Conservation (phyloP, 2,797 vertebrate species). For the Typhlichthys subterraneus region DNA sequence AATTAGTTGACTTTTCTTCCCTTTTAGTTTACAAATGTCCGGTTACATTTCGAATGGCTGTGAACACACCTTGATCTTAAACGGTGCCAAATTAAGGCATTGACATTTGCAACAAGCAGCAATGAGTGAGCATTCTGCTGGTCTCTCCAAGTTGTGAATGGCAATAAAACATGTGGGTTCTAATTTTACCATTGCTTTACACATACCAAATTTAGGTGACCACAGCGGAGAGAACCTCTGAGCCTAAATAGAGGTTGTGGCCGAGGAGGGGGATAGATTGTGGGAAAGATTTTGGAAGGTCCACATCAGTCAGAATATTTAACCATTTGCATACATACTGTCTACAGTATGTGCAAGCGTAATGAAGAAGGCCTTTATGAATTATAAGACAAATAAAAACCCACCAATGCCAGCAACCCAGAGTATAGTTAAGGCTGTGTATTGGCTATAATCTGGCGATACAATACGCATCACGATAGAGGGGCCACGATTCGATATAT, state of each 20-base stretch:
- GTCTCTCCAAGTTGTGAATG: constrained; percentile 52
- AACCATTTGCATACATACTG: constrained; percentile 50
- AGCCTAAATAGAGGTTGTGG: constrained; percentile 74
- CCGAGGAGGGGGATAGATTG: constrained; percentile 52
- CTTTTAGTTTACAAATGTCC: constrained; percentile 28
- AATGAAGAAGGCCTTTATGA: too few relatives aligned
- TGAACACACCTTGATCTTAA: constrained; percentile 31
- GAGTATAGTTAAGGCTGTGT: constrained; percentile 7
- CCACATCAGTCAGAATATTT: constrained; percentile 51
- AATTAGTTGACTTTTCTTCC: constrained; percentile 36
- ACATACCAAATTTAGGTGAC: constrained; percentile 55
- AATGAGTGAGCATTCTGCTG: constrained; percentile 35
- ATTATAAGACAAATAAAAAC: constrained; percentile 25
- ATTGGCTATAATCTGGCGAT: too few relatives aligned
- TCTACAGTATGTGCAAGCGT: constrained; percentile 5
- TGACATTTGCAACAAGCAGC: constrained; percentile 29
- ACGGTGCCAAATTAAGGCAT: constrained; percentile 36
- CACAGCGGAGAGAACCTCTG: constrained; percentile 63
- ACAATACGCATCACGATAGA: too few relatives aligned
- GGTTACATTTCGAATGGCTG: constrained; percentile 24
- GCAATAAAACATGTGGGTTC: constrained; percentile 76
- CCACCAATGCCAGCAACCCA: constrained; percentile 36
- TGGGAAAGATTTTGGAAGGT: constrained; percentile 55
- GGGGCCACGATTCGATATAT: too few relatives aligned
- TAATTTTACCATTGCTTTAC: constrained; percentile 72